Evolutionary conservation across 2,888 invertebrate genomes (phyloP).

Genomic region (Xanthia togata): DNA sequence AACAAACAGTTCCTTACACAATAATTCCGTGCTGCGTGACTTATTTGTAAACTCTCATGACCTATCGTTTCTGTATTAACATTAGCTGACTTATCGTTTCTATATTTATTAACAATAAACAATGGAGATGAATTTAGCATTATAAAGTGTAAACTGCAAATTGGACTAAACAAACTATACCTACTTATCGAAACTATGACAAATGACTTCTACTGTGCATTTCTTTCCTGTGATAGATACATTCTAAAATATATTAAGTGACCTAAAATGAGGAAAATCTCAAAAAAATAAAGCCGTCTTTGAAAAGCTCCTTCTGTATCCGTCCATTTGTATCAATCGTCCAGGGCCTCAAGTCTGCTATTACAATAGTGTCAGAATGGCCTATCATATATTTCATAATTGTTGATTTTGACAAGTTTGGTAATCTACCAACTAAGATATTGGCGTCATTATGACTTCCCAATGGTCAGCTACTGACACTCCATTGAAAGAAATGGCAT

Average conservation of each 20-base stretch:
- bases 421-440: too few species aligned
- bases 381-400: too few species aligned
- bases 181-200: background rate
- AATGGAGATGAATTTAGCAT: background rate
- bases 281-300: background rate
- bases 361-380: too few species aligned
- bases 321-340: conserved; percentile 2
- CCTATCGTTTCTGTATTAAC: background rate
- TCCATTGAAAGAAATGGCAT: too few species aligned
- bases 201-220: background rate
- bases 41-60: background rate
- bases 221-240: background rate
- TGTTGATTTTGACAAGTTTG: too few species aligned
- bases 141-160: background rate
- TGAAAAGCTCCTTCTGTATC: conserved; percentile 3
- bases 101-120: too few species aligned
- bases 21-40: too few species aligned
- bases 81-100: too few species aligned
- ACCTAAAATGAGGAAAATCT: background rate
- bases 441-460: too few species aligned
- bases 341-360: too few species aligned
- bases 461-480: too few species aligned
- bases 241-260: background rate
- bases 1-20: conserved; percentile 7
- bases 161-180: background rate